Base-by-base conservation (phyloP, 2,797 vertebrate genomes). In the Morus bassanus region DNA sequence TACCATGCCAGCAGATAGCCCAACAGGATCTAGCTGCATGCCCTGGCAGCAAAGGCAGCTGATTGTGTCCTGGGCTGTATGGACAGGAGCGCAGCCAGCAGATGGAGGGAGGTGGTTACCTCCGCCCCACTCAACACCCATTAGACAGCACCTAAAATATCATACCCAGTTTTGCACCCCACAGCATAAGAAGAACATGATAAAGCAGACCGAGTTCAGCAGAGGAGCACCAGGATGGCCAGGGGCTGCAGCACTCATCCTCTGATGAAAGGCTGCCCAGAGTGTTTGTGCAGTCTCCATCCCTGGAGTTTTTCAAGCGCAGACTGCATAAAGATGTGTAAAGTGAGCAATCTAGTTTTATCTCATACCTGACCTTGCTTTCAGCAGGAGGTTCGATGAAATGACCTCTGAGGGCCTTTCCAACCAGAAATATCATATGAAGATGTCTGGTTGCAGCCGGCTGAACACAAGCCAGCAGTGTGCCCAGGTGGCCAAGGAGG, bases 181-280 rank as follows among this genome's bases (percentile, higher is more conserved):
- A 5, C 8, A 17, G 24, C 23, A 2, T 5, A n/a, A 51, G 78
- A 4, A 19, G 41, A 28, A 11, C 50, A 6, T 4, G 11, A 10
- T 23, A 2, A 28, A 10, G 17, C 1, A 14, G 68, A 10, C 9
- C 0, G 5, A 65, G 48, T 1, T 53, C 45, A 59, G 59, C 51
- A 39, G 65, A 59, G 60, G 27, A 41, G 59, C 51, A 41, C 9
- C 33, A 51, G 63, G 69, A 48, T 2, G 12, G 28, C 10, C 4
- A 1, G 35, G 56, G 63, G 43, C 41, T 65, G 70, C 59, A 72
- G 69, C 18, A 2, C 82, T 12, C 37, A 10, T 11, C 19, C 72
- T 6, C 30, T 0, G 15, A 23, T 2, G 9, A 30, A 31, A 63
- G 43, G 14, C 72, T 75, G 80, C 79, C 65, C 61, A 11, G 45